Evolutionary conservation across 1,140 invertebrate genomes (phyloP).

Genomic region (Camponotus pennsylvanicus): DNA sequence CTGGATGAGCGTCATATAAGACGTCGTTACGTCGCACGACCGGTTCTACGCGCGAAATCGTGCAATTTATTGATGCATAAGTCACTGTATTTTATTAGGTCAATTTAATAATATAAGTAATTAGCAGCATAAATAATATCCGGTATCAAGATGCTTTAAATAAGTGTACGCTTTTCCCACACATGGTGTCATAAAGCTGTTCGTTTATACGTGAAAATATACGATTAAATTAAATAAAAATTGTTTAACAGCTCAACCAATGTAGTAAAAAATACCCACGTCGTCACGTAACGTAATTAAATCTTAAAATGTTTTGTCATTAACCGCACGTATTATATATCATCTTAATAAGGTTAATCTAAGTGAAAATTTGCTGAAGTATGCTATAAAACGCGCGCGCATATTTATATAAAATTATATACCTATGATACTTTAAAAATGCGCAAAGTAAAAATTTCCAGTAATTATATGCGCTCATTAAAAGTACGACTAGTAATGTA

Average conservation of each 20-base stretch:
- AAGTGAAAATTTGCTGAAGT: background rate
- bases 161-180: slow-evolving; percentile 21
- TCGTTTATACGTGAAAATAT: slow-evolving; percentile 19
- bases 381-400: background rate
- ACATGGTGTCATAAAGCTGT: slow-evolving; percentile 29
- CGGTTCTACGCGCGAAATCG: slow-evolving; percentile 51
- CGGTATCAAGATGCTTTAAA: slow-evolving; percentile 37
- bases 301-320: background rate
- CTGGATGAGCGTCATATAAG: slow-evolving; percentile 24
- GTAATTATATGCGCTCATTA: background rate
- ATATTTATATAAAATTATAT: background rate
- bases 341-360: slow-evolving; percentile 39
- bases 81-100: slow-evolving; percentile 57
- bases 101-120: slow-evolving; percentile 54
- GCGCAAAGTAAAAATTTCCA: background rate
- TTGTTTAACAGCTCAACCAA: slow-evolving; percentile 37
- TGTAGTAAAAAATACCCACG: slow-evolving; percentile 30
- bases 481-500: too few relatives aligned
- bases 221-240: slow-evolving; percentile 14
- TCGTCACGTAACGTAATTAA: slow-evolving; percentile 4
- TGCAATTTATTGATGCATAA: slow-evolving; percentile 51
- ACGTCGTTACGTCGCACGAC: slow-evolving; percentile 50
- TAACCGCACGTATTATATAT: slow-evolving; percentile 24
- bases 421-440: background rate
- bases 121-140: slow-evolving; percentile 57